Conservation (phyloP, 2,888 invertebrate genomes). For the Deilephila porcellus region DNA sequence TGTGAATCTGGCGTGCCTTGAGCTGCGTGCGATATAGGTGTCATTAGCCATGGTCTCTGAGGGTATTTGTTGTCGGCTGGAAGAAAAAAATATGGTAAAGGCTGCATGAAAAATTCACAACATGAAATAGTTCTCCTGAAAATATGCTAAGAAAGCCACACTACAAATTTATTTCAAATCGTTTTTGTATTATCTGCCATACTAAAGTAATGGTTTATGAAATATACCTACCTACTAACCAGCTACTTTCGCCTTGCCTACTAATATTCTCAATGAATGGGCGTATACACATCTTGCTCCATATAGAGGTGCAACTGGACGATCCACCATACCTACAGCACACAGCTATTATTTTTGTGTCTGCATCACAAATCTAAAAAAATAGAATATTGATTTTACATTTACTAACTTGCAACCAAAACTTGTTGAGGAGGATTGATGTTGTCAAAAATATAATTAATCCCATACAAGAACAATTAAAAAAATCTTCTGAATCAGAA, state of each 20-base stretch:
- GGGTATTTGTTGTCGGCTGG: constrained; percentile 51
- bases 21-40: constrained; percentile 58
- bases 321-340: constrained; percentile 67
- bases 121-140: no score
- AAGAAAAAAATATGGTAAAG: not conserved
- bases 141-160: not conserved
- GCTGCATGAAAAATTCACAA: not conserved
- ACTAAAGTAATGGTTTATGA: not conserved
- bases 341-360: constrained; percentile 60
- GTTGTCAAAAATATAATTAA: no score
- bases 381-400: not conserved
- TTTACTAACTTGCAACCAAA: no score
- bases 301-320: constrained; percentile 54
- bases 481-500: no score
- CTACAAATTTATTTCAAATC: not conserved
- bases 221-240: constrained; percentile 57
- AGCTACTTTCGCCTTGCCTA: constrained; percentile 61
- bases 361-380: constrained; percentile 65
- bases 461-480: no score
- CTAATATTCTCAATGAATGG: constrained; percentile 53
- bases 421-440: no score
- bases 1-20: constrained; percentile 66
- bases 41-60: constrained; percentile 67
- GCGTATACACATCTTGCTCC: constrained; percentile 64
- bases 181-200: not conserved